Conservation (phyloP, 1,140 invertebrate species). For the Temnothorax longispinosus region DNA sequence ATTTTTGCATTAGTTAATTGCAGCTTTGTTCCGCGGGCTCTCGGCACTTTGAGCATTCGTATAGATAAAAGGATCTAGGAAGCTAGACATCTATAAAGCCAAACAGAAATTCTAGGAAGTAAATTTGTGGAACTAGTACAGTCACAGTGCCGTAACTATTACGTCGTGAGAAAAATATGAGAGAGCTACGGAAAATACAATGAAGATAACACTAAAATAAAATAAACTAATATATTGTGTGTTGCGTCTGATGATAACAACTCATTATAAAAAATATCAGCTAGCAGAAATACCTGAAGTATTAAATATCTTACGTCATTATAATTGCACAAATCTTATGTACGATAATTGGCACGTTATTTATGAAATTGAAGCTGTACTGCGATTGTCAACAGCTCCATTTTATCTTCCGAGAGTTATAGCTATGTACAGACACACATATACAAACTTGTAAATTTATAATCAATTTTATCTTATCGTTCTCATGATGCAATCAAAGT, state of each 20-base stretch:
- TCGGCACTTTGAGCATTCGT: neutral
- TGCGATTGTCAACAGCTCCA: conserved; percentile 12
- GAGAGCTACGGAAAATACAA: neutral
- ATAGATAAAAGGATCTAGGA: neutral
- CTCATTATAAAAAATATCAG: neutral
- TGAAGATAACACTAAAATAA: neutral
- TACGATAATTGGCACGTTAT: neutral
- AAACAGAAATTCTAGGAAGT: neutral
- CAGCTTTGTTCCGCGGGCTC: conserved; percentile 20
- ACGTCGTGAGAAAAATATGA: neutral
- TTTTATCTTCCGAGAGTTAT: neutral
- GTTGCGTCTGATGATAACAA: neutral
- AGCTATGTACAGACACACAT: neutral
- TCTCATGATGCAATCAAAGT: conserved; percentile 28
- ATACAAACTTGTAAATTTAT: conserved; percentile 21
- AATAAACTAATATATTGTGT: neutral
- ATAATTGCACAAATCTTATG: neutral
- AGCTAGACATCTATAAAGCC: neutral
- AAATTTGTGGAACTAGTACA: neutral
- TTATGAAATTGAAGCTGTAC: neutral
- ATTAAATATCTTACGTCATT: neutral
- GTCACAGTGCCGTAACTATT: neutral
- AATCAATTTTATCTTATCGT: conserved; percentile 51
- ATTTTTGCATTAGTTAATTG: conserved; percentile 58
- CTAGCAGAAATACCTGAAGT: neutral